Percentiles rank a stretch among this genome's conserved stretches.
These are phyloP conservation scores for Hypsopygia costalis DNA, from an alignment of 2,888 invertebrate genomes.

Conservation along the genomic window DNA sequence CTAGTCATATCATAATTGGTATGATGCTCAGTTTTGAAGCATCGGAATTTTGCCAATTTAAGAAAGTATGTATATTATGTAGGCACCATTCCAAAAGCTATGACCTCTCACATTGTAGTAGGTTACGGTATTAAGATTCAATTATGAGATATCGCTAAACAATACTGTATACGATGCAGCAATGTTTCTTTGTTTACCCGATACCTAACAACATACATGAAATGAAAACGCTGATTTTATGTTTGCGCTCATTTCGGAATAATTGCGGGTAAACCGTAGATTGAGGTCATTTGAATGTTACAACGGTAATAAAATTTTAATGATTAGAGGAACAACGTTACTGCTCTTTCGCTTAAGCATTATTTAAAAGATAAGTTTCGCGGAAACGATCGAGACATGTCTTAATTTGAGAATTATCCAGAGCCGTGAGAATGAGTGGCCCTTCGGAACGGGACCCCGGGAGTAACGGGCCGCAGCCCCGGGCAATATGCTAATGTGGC, in stretches of 20 bases:
- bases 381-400: constrained; percentile 1
- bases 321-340: too few relatives aligned
- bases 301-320: too few relatives aligned
- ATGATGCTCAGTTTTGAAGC: constrained; percentile 3
- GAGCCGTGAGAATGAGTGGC: constrained; percentile 57
- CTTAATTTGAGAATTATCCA: constrained; percentile 39
- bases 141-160: constrained; percentile 66
- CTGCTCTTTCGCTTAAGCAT: too few relatives aligned
- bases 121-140: constrained; percentile 63
- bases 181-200: constrained; percentile 61
- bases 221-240: constrained; percentile 47
- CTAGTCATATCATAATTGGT: too few relatives aligned
- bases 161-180: constrained; percentile 57
- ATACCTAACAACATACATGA: constrained; percentile 39
- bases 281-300: constrained; percentile 20
- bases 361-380: not conserved
- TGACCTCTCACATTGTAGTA: constrained; percentile 38
- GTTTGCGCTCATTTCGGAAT: constrained; percentile 42
- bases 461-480: constrained; percentile 66
- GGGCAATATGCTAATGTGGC: constrained; percentile 69
- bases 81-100: constrained; percentile 23
- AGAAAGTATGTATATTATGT: constrained; percentile 10
- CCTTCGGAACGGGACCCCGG: constrained; percentile 59
- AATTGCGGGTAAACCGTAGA: constrained; percentile 16
- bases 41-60: constrained; percentile 9